These are phyloP conservation scores for Semicossyphus pulcher DNA, from an alignment of 2,113 vertebrate genomes.

Conservation along the genomic window DNA sequence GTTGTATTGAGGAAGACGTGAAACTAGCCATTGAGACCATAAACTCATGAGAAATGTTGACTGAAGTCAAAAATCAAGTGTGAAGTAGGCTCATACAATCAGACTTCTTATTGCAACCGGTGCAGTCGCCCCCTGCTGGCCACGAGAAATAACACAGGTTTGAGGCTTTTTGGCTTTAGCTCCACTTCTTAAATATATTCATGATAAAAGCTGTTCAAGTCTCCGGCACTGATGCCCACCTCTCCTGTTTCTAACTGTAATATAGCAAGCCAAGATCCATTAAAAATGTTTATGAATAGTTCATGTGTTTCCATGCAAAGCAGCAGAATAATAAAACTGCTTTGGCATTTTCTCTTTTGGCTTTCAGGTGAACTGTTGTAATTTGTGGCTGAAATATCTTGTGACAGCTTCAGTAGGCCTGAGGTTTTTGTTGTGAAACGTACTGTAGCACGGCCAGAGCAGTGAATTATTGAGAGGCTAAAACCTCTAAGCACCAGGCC, in stretches of 20 bases:
- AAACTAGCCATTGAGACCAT: no score
- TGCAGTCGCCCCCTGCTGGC: neutral
- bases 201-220: neutral
- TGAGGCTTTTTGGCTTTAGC: neutral
- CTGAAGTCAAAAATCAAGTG: no score
- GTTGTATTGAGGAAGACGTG: no score
- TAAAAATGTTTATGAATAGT: constrained; percentile 2
- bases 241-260: neutral
- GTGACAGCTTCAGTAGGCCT: constrained; percentile 14
- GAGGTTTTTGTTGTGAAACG: constrained; percentile 29
- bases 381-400: constrained; percentile 10
- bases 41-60: no score
- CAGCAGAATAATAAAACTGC: constrained; percentile 8
- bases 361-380: neutral
- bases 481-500: constrained; percentile 15
- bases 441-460: constrained; percentile 2
- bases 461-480: constrained; percentile 50
- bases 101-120: neutral
- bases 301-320: constrained; percentile 17
- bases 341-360: constrained; percentile 2
- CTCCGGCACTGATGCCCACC: neutral
- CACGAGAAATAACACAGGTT: neutral
- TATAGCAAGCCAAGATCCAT: neutral
- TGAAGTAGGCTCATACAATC: neutral
- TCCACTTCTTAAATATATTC: neutral